These are phyloP conservation scores for Stratiomys singularior DNA, from an alignment of 2,888 invertebrate species.

Conservation along the genomic window DNA sequence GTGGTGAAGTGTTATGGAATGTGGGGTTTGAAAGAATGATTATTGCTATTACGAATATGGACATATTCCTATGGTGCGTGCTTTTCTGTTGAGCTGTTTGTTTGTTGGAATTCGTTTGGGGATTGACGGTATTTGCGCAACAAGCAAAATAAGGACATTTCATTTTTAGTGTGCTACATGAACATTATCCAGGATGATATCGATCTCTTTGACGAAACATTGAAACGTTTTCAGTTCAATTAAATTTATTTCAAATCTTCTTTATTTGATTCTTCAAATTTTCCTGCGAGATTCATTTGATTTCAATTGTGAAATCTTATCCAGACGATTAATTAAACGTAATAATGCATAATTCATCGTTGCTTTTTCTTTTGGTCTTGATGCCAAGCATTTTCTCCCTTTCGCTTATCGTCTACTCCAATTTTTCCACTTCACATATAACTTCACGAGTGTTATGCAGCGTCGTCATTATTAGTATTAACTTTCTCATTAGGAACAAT, in stretches of 20 bases:
- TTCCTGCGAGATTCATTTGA: no score
- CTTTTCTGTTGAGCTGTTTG: background rate
- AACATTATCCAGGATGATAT: no score
- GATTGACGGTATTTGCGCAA: no score
- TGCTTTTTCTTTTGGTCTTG: background rate
- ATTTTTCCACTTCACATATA: background rate
- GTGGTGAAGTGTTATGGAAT: conserved; percentile 12
- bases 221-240: no score
- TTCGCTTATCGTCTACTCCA: background rate
- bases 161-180: no score
- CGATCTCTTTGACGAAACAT: no score
- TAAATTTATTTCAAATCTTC: no score
- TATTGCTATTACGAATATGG: conserved; percentile 20
- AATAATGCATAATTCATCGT: conserved; percentile 21
- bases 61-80: conserved; percentile 3
- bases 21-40: background rate
- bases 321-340: conserved; percentile 15
- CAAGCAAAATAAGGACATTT: no score
- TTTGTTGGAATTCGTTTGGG: background rate
- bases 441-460: background rate
- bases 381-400: background rate
- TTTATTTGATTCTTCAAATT: no score
- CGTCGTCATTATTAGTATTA: background rate
- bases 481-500: conserved; percentile 39
- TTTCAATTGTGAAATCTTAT: background rate